Evolutionary conservation across 2,797 vertebrate genomes (phyloP).

Genomic region (Muraenolepis orangiensis): DNA sequence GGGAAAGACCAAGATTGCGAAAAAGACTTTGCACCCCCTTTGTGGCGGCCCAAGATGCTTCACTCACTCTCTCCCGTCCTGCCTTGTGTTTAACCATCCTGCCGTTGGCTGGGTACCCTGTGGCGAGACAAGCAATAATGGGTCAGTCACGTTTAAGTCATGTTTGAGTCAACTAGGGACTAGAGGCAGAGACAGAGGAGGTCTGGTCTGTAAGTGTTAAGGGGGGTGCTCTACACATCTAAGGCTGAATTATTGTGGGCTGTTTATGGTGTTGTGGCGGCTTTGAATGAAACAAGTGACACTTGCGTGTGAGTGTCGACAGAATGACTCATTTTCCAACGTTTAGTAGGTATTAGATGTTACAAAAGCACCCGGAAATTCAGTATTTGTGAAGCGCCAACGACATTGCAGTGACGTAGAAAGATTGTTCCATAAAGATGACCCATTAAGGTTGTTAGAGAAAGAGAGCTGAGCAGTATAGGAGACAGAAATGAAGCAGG

Average conservation of each 20-base stretch:
- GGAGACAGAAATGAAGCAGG: slow-evolving; percentile 60
- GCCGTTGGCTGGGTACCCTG: slow-evolving; percentile 59
- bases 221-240: no score
- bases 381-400: not conserved
- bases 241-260: no score
- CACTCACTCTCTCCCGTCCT: slow-evolving; percentile 74
- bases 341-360: no score
- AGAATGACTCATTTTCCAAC: no score
- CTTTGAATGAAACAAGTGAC: no score
- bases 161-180: no score
- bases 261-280: no score
- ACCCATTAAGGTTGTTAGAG: slow-evolving; percentile 33
- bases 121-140: slow-evolving; percentile 69
- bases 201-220: no score
- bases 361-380: no score
- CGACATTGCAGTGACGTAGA: slow-evolving; percentile 34
- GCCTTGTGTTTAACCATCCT: slow-evolving; percentile 68
- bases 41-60: slow-evolving; percentile 50
- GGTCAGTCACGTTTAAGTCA: slow-evolving; percentile 48
- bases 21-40: slow-evolving; percentile 21
- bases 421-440: slow-evolving; percentile 34
- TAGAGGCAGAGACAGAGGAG: no score
- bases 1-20: not conserved
- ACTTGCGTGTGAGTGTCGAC: no score
- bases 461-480: slow-evolving; percentile 32